Evolutionary conservation across 2,797 vertebrate species (phyloP), one percentile per base, ranked within the genome.

Genomic region (Echeneis naucrates): DNA sequence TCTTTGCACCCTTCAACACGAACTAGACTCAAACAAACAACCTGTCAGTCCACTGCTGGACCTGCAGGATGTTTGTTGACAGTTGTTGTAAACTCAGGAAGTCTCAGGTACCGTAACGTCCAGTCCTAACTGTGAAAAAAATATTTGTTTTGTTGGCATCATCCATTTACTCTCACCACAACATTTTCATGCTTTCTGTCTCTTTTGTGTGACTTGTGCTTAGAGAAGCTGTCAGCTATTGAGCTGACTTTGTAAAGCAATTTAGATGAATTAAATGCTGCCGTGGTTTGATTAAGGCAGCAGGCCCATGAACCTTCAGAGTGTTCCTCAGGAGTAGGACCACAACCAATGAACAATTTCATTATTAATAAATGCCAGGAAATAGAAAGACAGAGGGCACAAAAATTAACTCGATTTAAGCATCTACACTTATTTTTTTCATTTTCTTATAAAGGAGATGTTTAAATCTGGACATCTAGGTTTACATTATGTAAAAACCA

Each of bases 401-500:
- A n/a, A n/a, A n/a, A n/a, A n/a, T n/a, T n/a, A n/a, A n/a, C n/a
- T n/a, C n/a, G n/a, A n/a, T n/a, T n/a, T n/a, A n/a, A n/a, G n/a
- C n/a, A n/a, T n/a, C n/a, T n/a, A n/a, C n/a, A n/a, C n/a, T n/a
- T n/a, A n/a, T n/a, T n/a, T n/a, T n/a, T n/a, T n/a, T n/a, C n/a
- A n/a, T n/a, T n/a, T 47, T 63, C 14, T 71, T 47, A 44, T 0
- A 8, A 47, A 32, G 27, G 24, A 56, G 14, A 24, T 30, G 16
- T 71, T 54, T 54, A 75, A 38, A 27, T 56, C 35, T 45, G 48
- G 50, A 59, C 57, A 62, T 74, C 12, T 30, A n/a, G 54, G 72
- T 69, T 72, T 62, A 72, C 27, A 47, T 27, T 30, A 60, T 62
- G 55, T n/a, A 59, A 60, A 75, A 75, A 17, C 27, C 54, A 77